Evolutionary conservation across 92 coral and sea anemone genomes (phyloP).

Genomic region (Paragorgia papillata): DNA sequence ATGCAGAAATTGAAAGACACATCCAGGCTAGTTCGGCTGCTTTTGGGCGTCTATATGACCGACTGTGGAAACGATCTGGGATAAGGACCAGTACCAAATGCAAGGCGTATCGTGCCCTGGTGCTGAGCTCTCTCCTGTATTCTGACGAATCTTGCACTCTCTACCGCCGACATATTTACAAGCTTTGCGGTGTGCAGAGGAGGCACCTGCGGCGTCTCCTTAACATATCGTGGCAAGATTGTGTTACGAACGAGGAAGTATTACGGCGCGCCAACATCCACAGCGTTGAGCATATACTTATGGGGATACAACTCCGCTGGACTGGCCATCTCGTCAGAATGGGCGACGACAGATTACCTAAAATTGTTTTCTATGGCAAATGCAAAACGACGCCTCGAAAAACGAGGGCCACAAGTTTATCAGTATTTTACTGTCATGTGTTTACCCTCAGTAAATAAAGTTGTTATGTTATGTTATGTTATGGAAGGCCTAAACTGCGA

Average conservation of each 20-base stretch:
- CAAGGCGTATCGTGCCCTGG: constrained; percentile 28
- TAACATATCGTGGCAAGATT: constrained; percentile 36
- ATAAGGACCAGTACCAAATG: constrained; percentile 22
- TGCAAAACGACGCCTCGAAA: constrained; percentile 25
- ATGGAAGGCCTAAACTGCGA: constrained; percentile 27
- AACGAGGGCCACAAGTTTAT: constrained; percentile 29
- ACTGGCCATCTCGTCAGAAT: neutral
- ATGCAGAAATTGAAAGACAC: no score
- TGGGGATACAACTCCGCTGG: constrained; percentile 9
- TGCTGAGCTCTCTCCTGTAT: constrained; percentile 43
- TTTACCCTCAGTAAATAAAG: no score
- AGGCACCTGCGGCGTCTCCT: constrained; percentile 43
- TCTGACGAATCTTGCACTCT: constrained; percentile 29
- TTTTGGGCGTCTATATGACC: no score
- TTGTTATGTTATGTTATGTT: no score
- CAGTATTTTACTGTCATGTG: no score
- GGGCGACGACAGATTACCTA: constrained; percentile 25
- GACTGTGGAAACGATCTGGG: constrained; percentile 39
- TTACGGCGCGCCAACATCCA: constrained; percentile 37
- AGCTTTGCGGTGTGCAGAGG: constrained; percentile 44
- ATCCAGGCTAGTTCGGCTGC: no score
- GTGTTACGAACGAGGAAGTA: constrained; percentile 44
- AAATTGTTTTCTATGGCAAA: constrained; percentile 31
- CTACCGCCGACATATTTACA: constrained; percentile 40
- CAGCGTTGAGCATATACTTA: constrained; percentile 52